phyloP scores from a whole-genome alignment of 2,888 invertebrate species.

The Lepidochrysops patricia region DNA sequence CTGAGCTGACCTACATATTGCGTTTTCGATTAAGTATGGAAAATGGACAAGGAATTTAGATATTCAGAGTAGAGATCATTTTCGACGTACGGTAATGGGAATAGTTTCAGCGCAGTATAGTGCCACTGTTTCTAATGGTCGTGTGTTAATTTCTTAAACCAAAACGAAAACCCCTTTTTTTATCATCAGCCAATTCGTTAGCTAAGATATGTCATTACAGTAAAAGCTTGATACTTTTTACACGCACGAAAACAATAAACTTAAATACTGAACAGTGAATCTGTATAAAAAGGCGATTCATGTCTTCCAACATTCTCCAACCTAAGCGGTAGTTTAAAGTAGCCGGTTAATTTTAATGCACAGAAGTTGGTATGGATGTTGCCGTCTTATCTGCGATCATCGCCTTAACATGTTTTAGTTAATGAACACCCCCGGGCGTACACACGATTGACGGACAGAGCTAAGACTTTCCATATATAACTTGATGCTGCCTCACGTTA shows the following conservation, averaged over 20 bases:
- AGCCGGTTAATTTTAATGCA: neutral
- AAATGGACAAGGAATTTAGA: neutral
- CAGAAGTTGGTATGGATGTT: constrained; percentile 19
- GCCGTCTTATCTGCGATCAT: constrained; percentile 45
- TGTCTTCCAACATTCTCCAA: neutral
- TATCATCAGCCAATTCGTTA: too few relatives aligned
- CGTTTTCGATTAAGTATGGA: neutral
- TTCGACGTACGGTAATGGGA: too few relatives aligned
- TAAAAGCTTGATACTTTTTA: too few relatives aligned
- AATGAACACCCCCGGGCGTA: constrained; percentile 56
- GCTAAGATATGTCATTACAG: too few relatives aligned
- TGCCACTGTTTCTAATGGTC: too few relatives aligned
- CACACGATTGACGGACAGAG: constrained; percentile 36
- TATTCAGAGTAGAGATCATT: neutral
- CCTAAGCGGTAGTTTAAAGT: neutral
- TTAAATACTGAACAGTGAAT: neutral
- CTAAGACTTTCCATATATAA: constrained; percentile 16
- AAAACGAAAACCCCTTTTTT: too few relatives aligned
- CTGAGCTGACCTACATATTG: neutral
- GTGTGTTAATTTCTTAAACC: too few relatives aligned
- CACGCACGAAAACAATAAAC: too few relatives aligned
- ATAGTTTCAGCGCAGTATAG: too few relatives aligned
- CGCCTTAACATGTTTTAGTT: constrained; percentile 60
- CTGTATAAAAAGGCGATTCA: neutral
- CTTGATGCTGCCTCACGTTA: neutral